phyloP scores from a whole-genome alignment of 2,113 vertebrate species.

The Hyaena hyaena region DNA sequence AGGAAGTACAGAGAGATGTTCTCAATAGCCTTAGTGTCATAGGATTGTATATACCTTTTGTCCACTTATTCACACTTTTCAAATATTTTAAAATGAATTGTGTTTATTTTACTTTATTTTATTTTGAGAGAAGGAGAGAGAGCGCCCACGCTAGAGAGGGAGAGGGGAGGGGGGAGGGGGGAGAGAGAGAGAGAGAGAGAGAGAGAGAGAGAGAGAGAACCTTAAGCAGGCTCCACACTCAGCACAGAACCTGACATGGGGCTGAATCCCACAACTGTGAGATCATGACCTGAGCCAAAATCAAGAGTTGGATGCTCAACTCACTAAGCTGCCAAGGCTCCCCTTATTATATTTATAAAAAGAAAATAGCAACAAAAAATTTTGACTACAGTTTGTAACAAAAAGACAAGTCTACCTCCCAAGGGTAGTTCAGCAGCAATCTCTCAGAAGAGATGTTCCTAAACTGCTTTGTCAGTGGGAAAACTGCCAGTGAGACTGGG shows the following conservation, averaged over 20 bases:
- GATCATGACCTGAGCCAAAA: too few relatives aligned
- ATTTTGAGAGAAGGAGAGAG: too few relatives aligned
- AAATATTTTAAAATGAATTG: constrained; percentile 2
- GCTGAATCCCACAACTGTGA: too few relatives aligned
- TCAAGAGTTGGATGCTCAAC: too few relatives aligned
- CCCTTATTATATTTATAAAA: neutral
- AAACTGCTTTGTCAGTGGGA: neutral
- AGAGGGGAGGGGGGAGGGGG: too few relatives aligned
- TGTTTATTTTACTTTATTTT: neutral
- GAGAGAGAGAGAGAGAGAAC: too few relatives aligned
- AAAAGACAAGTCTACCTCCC: neutral
- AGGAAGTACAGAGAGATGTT: neutral
- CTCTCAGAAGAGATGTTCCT: neutral
- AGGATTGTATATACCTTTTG: neutral
- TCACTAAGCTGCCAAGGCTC: too few relatives aligned
- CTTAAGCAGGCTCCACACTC: too few relatives aligned
- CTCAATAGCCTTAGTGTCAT: neutral
- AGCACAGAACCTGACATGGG: too few relatives aligned
- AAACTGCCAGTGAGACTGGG: neutral
- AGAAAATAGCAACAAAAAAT: neutral
- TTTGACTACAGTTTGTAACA: neutral
- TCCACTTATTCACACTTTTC: neutral
- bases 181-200: too few relatives aligned
- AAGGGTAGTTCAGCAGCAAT: neutral
- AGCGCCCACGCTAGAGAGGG: too few relatives aligned